These are phyloP conservation scores for Marmota monax DNA, from an alignment of 2,113 vertebrate species.

Conservation along the genomic window DNA sequence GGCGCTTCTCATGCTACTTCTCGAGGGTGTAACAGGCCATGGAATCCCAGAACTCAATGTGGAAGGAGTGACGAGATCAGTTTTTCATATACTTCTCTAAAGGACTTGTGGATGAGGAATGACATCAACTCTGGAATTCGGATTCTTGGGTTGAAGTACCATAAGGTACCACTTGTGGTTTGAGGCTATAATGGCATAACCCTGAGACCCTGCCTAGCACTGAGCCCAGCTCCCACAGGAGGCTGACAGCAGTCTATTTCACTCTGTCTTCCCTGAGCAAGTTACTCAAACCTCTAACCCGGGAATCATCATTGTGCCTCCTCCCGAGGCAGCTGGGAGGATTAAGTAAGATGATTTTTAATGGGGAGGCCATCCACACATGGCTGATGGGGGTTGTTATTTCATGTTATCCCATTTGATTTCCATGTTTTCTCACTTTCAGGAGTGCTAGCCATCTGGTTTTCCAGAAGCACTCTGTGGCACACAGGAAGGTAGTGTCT, in stretches of 20 bases:
- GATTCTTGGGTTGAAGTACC: neutral
- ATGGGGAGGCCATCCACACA: neutral
- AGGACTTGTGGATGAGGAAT: neutral
- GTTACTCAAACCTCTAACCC: neutral
- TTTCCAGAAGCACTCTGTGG: neutral
- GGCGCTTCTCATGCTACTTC: neutral
- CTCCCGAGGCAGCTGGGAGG: neutral
- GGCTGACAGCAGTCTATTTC: neutral
- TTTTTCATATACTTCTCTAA: neutral
- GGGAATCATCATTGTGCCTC: neutral
- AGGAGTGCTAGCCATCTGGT: neutral
- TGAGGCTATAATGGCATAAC: neutral
- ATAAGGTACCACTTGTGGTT: neutral
- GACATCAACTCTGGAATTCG: neutral
- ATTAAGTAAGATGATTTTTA: neutral
- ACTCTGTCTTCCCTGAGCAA: neutral
- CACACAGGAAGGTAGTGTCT: neutral
- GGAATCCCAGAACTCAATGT: neutral
- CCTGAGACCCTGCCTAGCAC: neutral
- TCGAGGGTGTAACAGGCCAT: neutral
- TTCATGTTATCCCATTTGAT: neutral
- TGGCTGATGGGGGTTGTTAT: accelerated
- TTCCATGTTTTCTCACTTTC: neutral
- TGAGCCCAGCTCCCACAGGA: neutral
- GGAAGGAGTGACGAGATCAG: neutral